Evolutionary conservation across 2,888 invertebrate species (phyloP).

Genomic region (Leptinotarsa haldemani): DNA sequence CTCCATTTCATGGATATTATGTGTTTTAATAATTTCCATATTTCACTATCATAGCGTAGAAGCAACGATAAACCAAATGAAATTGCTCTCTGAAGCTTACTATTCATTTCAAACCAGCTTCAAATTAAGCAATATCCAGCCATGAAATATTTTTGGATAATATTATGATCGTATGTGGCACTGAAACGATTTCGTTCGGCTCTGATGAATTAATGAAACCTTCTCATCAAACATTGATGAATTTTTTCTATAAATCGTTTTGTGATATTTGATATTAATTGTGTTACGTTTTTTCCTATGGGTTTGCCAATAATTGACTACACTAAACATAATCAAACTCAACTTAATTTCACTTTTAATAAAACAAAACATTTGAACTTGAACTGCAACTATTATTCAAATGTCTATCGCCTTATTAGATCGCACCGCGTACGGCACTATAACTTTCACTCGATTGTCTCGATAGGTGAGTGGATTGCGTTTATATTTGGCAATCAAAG

Average conservation of each 20-base stretch:
- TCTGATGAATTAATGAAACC: neutral
- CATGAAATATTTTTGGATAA: conserved; percentile 11
- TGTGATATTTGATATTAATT: too few relatives aligned
- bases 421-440: too few relatives aligned
- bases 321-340: too few relatives aligned
- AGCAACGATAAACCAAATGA: neutral
- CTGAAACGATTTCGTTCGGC: conserved; percentile 1
- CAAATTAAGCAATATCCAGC: neutral
- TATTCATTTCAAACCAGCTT: conserved; percentile 7
- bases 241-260: neutral
- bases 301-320: too few relatives aligned
- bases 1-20: neutral
- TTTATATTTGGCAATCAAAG: too few relatives aligned
- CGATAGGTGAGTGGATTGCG: too few relatives aligned
- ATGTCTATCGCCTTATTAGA: too few relatives aligned
- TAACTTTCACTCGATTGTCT: too few relatives aligned
- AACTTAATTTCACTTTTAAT: too few relatives aligned
- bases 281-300: too few relatives aligned
- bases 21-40: neutral
- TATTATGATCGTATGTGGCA: neutral
- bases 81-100: conserved; percentile 2
- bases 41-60: neutral
- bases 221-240: neutral
- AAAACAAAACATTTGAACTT: too few relatives aligned
- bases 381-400: too few relatives aligned